Conservation (phyloP, 2,797 vertebrate species). For the Smutsia gigantea region DNA sequence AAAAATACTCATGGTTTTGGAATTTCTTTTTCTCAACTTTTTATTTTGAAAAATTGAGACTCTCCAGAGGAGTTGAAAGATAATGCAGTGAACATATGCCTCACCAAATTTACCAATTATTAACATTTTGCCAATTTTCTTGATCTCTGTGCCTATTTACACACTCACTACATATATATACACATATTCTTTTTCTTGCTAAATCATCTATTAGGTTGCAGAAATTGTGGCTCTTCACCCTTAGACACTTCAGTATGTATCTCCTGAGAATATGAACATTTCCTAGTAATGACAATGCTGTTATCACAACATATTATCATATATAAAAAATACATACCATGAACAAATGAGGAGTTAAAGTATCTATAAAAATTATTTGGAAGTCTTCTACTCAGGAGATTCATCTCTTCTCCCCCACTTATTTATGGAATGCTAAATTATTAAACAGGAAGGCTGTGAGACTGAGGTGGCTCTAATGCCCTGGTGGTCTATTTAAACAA, state of each 20-base stretch:
- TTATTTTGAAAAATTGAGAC: slow-evolving; percentile 4
- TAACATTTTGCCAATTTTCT: background rate
- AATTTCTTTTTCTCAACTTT: background rate
- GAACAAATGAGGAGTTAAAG: background rate
- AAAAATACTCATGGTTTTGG: background rate
- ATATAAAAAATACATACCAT: background rate
- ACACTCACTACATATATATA: background rate
- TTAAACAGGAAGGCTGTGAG: background rate
- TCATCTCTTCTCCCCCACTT: background rate
- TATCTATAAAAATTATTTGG: background rate
- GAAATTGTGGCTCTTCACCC: background rate
- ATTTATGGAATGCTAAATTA: background rate
- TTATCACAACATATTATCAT: background rate
- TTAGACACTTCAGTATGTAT: background rate
- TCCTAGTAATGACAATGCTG: background rate
- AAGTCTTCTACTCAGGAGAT: background rate
- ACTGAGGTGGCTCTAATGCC: background rate
- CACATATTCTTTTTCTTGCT: background rate
- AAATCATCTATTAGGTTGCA: background rate
- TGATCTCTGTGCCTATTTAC: background rate
- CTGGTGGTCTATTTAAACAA: background rate
- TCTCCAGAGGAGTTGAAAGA: background rate
- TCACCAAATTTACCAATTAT: background rate
- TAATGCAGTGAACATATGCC: background rate
- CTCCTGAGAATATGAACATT: background rate